Conservation (phyloP, 2,113 vertebrate genomes). For the Pantherophis guttatus region DNA sequence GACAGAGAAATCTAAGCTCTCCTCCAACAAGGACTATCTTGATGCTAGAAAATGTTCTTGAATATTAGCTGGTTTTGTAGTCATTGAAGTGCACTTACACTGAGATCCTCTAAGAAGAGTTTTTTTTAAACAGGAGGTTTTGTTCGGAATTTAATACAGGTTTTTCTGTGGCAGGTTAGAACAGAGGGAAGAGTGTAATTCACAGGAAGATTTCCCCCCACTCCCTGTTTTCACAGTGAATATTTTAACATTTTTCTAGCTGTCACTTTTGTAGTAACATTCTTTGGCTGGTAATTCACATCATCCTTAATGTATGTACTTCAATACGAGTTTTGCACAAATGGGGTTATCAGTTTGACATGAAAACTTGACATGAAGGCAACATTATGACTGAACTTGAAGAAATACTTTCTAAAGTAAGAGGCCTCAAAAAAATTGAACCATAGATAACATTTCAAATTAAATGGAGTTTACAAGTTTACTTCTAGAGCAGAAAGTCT, state of each 20-base stretch:
- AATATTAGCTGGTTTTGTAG: background rate
- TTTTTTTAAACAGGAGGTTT: background rate
- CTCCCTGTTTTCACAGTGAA: constrained; percentile 11
- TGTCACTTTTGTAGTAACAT: constrained; percentile 13
- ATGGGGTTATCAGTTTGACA: background rate
- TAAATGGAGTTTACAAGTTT: background rate
- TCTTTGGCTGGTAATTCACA: constrained; percentile 3
- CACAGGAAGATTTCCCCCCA: background rate
- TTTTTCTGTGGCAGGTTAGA: background rate
- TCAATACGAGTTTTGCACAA: background rate
- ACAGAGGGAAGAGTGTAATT: background rate
- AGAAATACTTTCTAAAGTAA: background rate
- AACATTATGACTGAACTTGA: constrained; percentile 1
- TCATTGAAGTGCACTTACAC: background rate
- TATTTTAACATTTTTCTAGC: constrained; percentile 14
- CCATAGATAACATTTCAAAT: background rate
- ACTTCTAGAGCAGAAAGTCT: background rate
- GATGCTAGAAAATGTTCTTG: background rate
- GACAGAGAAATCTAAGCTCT: background rate
- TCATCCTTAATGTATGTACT: constrained; percentile 16
- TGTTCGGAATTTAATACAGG: background rate
- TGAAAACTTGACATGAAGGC: background rate
- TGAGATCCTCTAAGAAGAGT: background rate
- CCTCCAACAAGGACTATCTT: too few relatives aligned
- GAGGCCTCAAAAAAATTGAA: background rate